Evolutionary conservation across 2,797 vertebrate genomes (phyloP).

Genomic region (Takifugu rubripes): DNA sequence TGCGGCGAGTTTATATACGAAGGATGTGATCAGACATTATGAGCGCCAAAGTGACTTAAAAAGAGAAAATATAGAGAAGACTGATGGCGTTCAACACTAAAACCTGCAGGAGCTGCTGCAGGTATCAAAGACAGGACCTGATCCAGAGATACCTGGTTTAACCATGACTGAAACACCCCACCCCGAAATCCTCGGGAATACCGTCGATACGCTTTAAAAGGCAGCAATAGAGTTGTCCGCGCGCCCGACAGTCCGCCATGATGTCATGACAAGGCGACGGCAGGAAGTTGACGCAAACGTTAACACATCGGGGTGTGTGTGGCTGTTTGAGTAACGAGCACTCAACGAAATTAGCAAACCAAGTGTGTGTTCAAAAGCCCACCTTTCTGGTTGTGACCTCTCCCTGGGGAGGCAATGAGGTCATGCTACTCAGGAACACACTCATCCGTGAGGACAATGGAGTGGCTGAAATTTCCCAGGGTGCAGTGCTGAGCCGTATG

Average conservation of each 20-base stretch:
- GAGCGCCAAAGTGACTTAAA: too few species aligned
- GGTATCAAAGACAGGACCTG: too few species aligned
- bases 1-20: too few species aligned
- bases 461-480: slow-evolving; percentile 67
- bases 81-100: too few species aligned
- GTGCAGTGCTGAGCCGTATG: slow-evolving; percentile 61
- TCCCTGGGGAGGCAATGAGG: slow-evolving; percentile 56
- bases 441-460: slow-evolving; percentile 79
- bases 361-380: slow-evolving; percentile 25
- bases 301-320: background rate
- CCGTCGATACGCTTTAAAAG: slow-evolving; percentile 17
- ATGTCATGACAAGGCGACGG: background rate
- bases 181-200: background rate
- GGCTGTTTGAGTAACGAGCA: slow-evolving; percentile 2
- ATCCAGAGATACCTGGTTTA: too few species aligned
- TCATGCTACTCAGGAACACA: slow-evolving; percentile 79
- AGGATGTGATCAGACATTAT: too few species aligned
- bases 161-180: too few species aligned
- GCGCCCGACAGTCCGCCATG: background rate
- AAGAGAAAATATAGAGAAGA: too few species aligned
- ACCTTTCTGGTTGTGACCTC: slow-evolving; percentile 22
- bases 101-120: too few species aligned
- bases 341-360: background rate
- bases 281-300: slow-evolving; percentile 7
- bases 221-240: slow-evolving; percentile 12